phyloP scores from a whole-genome alignment of 2,888 invertebrate species.

The Labia minor region DNA sequence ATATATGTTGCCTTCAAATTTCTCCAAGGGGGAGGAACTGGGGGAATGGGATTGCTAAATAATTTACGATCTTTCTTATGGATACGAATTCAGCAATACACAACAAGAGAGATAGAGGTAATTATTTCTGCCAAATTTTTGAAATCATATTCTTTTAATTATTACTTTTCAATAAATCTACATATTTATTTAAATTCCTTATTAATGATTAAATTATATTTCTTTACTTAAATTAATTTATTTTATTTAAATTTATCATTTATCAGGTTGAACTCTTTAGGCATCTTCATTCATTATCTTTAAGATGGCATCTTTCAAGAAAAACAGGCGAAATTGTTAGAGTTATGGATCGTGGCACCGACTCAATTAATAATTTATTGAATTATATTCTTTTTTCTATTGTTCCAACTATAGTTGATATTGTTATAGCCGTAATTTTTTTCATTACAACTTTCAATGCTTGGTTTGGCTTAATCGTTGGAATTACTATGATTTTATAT shows the following conservation, averaged over 20 bases:
- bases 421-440: conserved; percentile 79
- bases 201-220: conserved; percentile 3
- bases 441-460: conserved; percentile 79
- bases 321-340: conserved; percentile 96
- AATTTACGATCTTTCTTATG: conserved; percentile 85
- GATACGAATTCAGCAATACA: conserved; percentile 93
- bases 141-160: no score
- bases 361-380: conserved; percentile 86
- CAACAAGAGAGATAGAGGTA: conserved; percentile 82
- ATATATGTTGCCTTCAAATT: conserved; percentile 82
- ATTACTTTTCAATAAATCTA: no score
- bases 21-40: conserved; percentile 89
- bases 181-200: background rate
- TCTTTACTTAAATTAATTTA: conserved; percentile 5
- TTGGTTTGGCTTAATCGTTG: conserved; percentile 93
- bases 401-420: conserved; percentile 83
- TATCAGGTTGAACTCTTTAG: conserved; percentile 65
- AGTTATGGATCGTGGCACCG: conserved; percentile 95
- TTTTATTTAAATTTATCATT: conserved; percentile 22
- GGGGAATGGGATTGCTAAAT: conserved; percentile 84
- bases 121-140: conserved; percentile 27
- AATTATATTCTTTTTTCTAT: conserved; percentile 90
- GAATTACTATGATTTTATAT: conserved; percentile 84
- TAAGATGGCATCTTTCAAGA: conserved; percentile 87
- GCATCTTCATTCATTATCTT: conserved; percentile 80